Base-by-base conservation (phyloP, 2,888 invertebrate species). In the Hemithea aestivaria region DNA sequence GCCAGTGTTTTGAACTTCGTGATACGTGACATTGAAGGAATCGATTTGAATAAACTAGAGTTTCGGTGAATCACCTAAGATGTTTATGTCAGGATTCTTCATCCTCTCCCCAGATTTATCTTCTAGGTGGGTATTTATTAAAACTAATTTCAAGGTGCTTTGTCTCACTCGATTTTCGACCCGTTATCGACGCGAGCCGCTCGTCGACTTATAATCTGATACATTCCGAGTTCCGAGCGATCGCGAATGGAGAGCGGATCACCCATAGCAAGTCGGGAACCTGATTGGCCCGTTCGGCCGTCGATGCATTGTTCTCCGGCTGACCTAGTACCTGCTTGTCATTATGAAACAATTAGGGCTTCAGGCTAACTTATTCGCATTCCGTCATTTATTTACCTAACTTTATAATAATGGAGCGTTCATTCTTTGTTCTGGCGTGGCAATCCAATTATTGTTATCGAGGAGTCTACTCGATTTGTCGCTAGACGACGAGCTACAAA, bases 31-130 rank as follows among this genome's bases (percentile, higher is more conserved):
- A 72, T 75, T 78, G 67, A 59, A 65, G 56, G 62, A 61, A 67
- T 56, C 52, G 48, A 58, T 67, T 67, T 66, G 58, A 61, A 61
- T 54, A 55, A 56, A 63, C 60, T 60, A 60, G 61, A 62, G 61
- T 57, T 58, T 58, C 51, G 49, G 62, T 66, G 62, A 48, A 59
- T 58, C 56, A 37, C 40, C 48, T 52, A 73, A 48, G 54, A 84
- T 85, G 85, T 74, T 76, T 60, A 81, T 85, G 80, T 84, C 85
- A 65, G 83, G 85, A 73, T 79, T 80, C 66, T 74, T 84, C 64
- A 78, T 85, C 65, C 70, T 85, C 62, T 76, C 84, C 45, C 67
- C 81, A 48, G 84, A 85, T 60, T 71, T 85, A 64, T 66, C 78
- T 50, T 73, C 75, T 69, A 84, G 85, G 85, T 85, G 75, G 69